phyloP scores from a whole-genome alignment of 2,113 vertebrate genomes.

The Bufo bufo region DNA sequence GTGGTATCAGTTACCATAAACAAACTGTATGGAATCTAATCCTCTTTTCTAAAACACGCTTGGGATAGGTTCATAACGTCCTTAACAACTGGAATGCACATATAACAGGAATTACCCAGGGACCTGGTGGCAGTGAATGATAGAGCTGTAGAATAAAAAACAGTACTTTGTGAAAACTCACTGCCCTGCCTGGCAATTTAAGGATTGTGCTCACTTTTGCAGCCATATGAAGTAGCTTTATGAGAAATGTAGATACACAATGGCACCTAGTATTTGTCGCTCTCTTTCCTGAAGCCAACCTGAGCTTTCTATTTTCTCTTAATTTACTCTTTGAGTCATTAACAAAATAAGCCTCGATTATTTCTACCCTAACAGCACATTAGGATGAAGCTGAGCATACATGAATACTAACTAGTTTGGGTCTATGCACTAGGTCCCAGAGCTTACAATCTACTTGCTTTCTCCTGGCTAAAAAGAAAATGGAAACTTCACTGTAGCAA shows the following conservation, averaged over 20 bases:
- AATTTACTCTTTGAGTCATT: constrained; percentile 14
- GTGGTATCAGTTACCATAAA: constrained; percentile 51
- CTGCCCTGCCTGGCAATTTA: constrained; percentile 56
- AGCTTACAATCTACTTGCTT: constrained; percentile 3
- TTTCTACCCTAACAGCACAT: background rate
- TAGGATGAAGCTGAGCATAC: background rate
- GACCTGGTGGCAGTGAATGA: constrained; percentile 55
- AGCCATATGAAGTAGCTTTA: background rate
- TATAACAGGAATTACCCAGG: constrained; percentile 55
- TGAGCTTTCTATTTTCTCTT: background rate
- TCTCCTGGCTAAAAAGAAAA: background rate
- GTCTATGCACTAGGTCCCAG: background rate
- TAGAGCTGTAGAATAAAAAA: constrained; percentile 55
- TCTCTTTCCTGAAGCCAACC: background rate
- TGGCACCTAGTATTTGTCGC: background rate
- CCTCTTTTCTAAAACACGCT: constrained; percentile 52
- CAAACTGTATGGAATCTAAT: constrained; percentile 51
- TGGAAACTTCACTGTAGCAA: background rate
- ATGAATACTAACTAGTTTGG: background rate
- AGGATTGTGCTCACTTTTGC: constrained; percentile 51
- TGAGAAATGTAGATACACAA: background rate
- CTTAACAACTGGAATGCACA: constrained; percentile 41
- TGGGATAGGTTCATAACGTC: constrained; percentile 53
- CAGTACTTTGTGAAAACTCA: constrained; percentile 45
- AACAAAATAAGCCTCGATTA: constrained; percentile 16